Percentiles rank a stretch among this genome's conserved stretches.
phyloP scores from a whole-genome alignment of 2,888 invertebrate genomes.

The Melieria omissa region DNA sequence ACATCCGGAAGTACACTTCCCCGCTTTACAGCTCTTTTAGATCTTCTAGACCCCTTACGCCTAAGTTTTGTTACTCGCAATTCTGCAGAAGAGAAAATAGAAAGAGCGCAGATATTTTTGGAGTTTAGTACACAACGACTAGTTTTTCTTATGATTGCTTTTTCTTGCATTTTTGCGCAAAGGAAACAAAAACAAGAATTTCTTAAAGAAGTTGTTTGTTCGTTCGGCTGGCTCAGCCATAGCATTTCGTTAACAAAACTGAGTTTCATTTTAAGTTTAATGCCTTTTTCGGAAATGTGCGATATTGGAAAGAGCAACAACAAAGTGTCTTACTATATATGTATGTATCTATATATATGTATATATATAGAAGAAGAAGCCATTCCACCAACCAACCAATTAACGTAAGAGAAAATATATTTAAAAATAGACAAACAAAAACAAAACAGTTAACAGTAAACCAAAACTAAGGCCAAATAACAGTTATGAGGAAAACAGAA shows the following conservation, averaged over 20 bases:
- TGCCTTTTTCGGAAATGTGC: no score
- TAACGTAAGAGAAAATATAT: neutral
- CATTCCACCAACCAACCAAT: neutral
- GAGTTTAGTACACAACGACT: neutral
- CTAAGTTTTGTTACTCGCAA: constrained; percentile 24
- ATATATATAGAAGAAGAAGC: neutral
- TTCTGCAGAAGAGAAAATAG: constrained; percentile 35
- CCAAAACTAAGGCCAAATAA: no score
- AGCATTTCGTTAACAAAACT: no score
- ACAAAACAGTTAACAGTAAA: no score
- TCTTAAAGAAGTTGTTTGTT: neutral
- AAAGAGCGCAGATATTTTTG: constrained; percentile 30
- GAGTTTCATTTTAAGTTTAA: no score
- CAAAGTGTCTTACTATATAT: no score
- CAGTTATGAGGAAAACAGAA: no score
- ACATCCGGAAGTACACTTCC: constrained; percentile 21
- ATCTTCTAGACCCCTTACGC: constrained; percentile 25
- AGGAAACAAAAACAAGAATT: neutral
- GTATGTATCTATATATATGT: neutral
- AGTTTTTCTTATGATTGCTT: neutral
- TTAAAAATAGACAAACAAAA: no score
- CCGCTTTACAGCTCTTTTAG: constrained; percentile 19
- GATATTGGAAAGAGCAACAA: no score
- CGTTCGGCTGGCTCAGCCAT: no score
- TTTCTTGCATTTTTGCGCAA: neutral